A percentile compares a stretch with the other conserved stretches of the same genome.
Conservation (phyloP, 92 coral and sea anemone species). For the Virgularia gustaviana region DNA sequence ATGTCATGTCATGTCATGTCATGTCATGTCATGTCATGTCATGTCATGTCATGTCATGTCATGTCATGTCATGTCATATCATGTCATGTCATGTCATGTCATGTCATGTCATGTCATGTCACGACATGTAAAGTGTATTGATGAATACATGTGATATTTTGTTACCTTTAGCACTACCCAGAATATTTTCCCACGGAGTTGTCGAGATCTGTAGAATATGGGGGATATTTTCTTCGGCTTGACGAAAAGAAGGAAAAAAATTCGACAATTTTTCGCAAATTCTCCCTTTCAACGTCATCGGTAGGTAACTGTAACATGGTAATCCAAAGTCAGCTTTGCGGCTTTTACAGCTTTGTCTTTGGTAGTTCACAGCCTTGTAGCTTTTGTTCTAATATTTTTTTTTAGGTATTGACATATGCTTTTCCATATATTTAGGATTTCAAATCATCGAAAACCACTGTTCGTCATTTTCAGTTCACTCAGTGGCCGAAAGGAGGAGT, state of each 20-base stretch:
- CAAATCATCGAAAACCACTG: slow-evolving; percentile 62
- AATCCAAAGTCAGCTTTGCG: background rate
- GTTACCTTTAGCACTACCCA: slow-evolving; percentile 1
- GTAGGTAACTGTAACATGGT: background rate
- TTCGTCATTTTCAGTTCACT: slow-evolving; percentile 80
- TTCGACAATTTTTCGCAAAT: slow-evolving; percentile 6
- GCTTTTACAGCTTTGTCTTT: background rate
- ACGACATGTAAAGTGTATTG: background rate
- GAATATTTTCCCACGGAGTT: slow-evolving; percentile 20
- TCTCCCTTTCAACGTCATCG: background rate
- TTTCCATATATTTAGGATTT: slow-evolving; percentile 48
- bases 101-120: background rate
- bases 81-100: background rate
- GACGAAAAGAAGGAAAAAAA: background rate
- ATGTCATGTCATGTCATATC: background rate
- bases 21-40: background rate
- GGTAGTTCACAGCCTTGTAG: background rate
- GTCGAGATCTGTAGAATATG: background rate
- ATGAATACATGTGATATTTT: background rate
- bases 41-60: background rate
- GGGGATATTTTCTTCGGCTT: background rate
- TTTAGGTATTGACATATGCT: background rate
- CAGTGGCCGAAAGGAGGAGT: slow-evolving; percentile 88
- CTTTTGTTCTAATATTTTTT: background rate
- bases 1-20: background rate